Base-by-base conservation (phyloP, 2,888 invertebrate species). In the Microctonus hyperodae region DNA sequence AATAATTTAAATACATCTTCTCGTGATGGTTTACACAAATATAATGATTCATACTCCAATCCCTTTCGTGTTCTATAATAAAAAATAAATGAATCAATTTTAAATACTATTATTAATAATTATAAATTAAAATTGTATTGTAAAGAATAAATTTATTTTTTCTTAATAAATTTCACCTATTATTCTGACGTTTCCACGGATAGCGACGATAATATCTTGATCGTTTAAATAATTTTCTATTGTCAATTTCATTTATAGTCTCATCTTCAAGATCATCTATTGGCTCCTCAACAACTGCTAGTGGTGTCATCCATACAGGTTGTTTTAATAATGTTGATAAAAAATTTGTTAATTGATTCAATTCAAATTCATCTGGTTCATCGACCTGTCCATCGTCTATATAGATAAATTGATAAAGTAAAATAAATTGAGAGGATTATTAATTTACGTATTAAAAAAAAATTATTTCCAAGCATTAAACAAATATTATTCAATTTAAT, bases 131-230 rank as follows among this genome's bases (percentile, higher is more conserved):
- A n/a, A n/a, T n/a, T n/a, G n/a, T n/a, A n/a, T n/a, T n/a, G n/a
- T n/a, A n/a, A n/a, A n/a, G n/a, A n/a, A n/a, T n/a, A n/a, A n/a
- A n/a, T n/a, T n/a, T n/a, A n/a, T n/a, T n/a, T n/a, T n/a, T n/a
- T n/a, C n/a, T n/a, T n/a, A n/a, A n/a, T n/a, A n/a, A 1, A 40
- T 81, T 79, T 72, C 84, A 84, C 77, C 85, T 81, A 69, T 80
- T 74, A 68, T 87, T 88, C 76, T 89, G 88, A 58, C 89, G 85
- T 77, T 90, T 90, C 88, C 88, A 89, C 25, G 89, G 89, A 81
- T 88, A 89, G 72, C 87, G 87, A 70, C 89, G 85, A 77, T 88
- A 89, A 75, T 88, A 88, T 67, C 88, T 86, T 13, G 88, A 86
- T 69, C 88, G 83, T 72, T 89, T 89, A 23, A 57, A 48, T 9